Percentiles rank a stretch among this genome's conserved stretches.
These are phyloP conservation scores for Nixonia krombeini DNA, from an alignment of 1,140 invertebrate genomes.

Conservation along the genomic window DNA sequence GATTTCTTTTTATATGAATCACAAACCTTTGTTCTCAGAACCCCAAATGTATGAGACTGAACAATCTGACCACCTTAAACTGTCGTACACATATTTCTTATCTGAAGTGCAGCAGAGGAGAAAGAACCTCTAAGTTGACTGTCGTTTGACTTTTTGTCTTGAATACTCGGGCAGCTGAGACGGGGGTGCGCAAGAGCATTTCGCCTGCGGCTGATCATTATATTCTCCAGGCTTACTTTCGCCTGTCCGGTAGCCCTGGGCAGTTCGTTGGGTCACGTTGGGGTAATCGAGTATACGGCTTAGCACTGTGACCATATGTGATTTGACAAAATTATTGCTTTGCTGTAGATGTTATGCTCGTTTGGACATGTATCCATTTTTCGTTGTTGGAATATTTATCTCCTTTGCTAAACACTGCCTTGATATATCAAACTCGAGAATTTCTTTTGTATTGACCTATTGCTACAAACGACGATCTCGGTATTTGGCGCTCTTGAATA, in stretches of 20 bases:
- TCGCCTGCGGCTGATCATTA: conserved; percentile 9
- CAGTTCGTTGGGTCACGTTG: conserved; percentile 24
- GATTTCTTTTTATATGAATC: no score
- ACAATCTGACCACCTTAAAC: no score
- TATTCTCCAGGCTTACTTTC: conserved; percentile 29
- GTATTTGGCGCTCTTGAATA: no score
- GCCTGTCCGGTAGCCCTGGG: conserved; percentile 31
- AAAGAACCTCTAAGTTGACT: not conserved
- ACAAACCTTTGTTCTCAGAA: no score
- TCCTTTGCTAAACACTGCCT: conserved; percentile 18
- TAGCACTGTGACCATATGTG: conserved; percentile 44
- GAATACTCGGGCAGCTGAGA: not conserved
- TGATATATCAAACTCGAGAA: conserved; percentile 40
- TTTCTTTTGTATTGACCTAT: no score
- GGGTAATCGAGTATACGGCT: conserved; percentile 37
- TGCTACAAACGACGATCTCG: no score
- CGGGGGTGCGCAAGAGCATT: conserved; percentile 14
- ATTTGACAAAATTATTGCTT: conserved; percentile 46
- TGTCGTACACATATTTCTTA: no score
- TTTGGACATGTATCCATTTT: conserved; percentile 42
- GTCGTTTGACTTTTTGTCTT: not conserved
- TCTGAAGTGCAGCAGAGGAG: not conserved
- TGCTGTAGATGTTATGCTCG: conserved; percentile 26
- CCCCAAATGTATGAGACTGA: no score
- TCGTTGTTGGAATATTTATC: conserved; percentile 31